These are phyloP conservation scores for Pristionchus entomophagus DNA, from an alignment of 2,888 invertebrate genomes.

Conservation along the genomic window DNA sequence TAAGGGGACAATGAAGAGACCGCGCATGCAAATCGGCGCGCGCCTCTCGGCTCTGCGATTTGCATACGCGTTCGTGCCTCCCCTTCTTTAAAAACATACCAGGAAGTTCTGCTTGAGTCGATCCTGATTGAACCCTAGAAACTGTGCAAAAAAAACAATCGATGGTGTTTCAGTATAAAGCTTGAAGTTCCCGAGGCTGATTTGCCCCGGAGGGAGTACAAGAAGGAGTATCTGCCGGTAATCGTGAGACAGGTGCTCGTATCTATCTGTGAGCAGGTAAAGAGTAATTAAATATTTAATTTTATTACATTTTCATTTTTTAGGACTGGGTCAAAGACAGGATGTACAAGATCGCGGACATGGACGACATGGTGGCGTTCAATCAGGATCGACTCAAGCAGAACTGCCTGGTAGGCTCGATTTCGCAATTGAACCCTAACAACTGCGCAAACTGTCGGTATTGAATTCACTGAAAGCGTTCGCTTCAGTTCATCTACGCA, in stretches of 20 bases:
- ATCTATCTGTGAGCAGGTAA: slow-evolving; percentile 12
- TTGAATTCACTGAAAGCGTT: too few relatives aligned
- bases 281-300: neutral
- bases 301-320: slow-evolving; percentile 50
- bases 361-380: slow-evolving; percentile 58
- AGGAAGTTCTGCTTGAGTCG: too few relatives aligned
- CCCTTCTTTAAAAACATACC: too few relatives aligned
- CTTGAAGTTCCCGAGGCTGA: neutral
- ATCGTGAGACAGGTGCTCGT: slow-evolving; percentile 16
- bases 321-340: slow-evolving; percentile 72
- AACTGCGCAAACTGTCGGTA: too few relatives aligned
- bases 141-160: too few relatives aligned
- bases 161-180: slow-evolving; percentile 38
- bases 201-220: neutral
- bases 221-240: slow-evolving; percentile 34
- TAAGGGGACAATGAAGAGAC: too few relatives aligned
- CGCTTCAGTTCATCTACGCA: too few relatives aligned
- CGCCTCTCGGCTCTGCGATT: too few relatives aligned
- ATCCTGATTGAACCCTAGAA: neutral
- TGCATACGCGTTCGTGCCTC: too few relatives aligned
- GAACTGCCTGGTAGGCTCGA: slow-evolving; percentile 55
- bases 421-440: neutral
- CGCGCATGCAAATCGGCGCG: too few relatives aligned
- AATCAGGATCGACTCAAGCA: slow-evolving; percentile 59
- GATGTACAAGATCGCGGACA: slow-evolving; percentile 63